Evolutionary conservation across 2,113 vertebrate species (phyloP), one percentile per base, ranked within the genome.

Genomic region (Melanerpes aurifrons): DNA sequence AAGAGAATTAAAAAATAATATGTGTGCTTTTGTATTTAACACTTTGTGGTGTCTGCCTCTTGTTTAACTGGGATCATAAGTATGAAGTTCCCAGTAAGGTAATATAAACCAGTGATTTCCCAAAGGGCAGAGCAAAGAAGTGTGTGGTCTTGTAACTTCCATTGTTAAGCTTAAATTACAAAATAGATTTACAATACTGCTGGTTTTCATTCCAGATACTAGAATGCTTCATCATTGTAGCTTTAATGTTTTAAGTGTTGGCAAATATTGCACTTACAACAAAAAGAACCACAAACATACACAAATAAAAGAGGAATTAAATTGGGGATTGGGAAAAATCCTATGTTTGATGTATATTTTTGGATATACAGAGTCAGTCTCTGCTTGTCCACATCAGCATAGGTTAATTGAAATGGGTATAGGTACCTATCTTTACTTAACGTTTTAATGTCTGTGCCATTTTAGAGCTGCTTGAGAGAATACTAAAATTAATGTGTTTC

Each of bases 91-190:
- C 35, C 82, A 62, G 59, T 85, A 62, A 58, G 32, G 72, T 86
- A 87, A 64, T 47, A 82, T 32, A 88, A 75, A 81, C 14, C n/a
- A 71, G 45, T 43, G 54, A 81, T 83, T 94, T 91, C 87, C 82
- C 73, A 54, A 63, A 94, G 71, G 72, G 18, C 76, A 89, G 47
- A 82, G 12, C 7, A 45, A 83, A 68, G 15, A 45, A 81, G 29
- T 81, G 62, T 92, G 82, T 86, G 90, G 82, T 90, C 82, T 69
- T 92, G 12, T 72, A 91, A 80, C 43, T 86, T 83, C 61, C 48
- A 85, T 26, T 82, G n/a, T 75, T 50, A 71, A 80, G 8, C 76
- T 89, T 67, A 90, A 89, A 81, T 75, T 83, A 61, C 54, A 50
- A 72, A 95, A 81, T 26, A 76, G 15, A 20, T 75, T 77, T 77